A percentile compares a stretch with the other conserved stretches of the same genome.
These are phyloP conservation scores for Salarias fasciatus DNA, from an alignment of 2,797 vertebrate species.

Conservation along the genomic window DNA sequence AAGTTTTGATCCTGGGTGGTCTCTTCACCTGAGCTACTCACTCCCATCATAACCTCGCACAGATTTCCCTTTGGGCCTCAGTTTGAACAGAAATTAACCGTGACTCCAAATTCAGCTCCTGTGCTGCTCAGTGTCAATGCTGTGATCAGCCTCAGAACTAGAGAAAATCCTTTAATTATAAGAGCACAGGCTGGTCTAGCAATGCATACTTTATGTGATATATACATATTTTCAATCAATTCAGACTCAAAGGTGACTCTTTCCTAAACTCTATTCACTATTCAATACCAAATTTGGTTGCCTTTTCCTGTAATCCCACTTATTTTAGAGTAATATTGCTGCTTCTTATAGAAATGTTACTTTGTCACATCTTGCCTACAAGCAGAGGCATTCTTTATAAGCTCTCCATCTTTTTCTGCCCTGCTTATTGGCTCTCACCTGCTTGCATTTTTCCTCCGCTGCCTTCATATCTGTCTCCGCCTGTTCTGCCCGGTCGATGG, in stretches of 20 bases:
- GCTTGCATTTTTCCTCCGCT: constrained; percentile 93
- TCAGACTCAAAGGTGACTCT: neutral
- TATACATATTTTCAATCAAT: neutral
- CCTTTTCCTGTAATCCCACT: too few species aligned
- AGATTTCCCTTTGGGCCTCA: neutral
- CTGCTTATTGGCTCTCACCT: constrained; percentile 77
- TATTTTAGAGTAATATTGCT: too few species aligned
- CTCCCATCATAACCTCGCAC: neutral
- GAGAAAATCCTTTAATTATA: constrained; percentile 27
- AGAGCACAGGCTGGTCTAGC: neutral
- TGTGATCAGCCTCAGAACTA: constrained; percentile 28
- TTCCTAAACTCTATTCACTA: neutral
- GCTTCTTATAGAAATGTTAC: too few species aligned
- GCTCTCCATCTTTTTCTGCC: neutral
- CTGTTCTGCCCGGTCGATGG: constrained; percentile 93
- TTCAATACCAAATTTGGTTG: too few species aligned
- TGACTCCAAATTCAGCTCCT: too few species aligned
- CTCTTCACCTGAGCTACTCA: constrained; percentile 21
- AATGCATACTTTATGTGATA: neutral
- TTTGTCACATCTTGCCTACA: neutral
- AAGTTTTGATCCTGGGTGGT: constrained; percentile 40
- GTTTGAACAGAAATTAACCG: constrained; percentile 4
- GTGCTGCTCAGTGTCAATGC: constrained; percentile 25
- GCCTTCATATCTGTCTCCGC: constrained; percentile 94
- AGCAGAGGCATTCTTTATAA: neutral